phyloP scores from a whole-genome alignment of 1,140 invertebrate genomes.

The Scaptomyza hsui region DNA sequence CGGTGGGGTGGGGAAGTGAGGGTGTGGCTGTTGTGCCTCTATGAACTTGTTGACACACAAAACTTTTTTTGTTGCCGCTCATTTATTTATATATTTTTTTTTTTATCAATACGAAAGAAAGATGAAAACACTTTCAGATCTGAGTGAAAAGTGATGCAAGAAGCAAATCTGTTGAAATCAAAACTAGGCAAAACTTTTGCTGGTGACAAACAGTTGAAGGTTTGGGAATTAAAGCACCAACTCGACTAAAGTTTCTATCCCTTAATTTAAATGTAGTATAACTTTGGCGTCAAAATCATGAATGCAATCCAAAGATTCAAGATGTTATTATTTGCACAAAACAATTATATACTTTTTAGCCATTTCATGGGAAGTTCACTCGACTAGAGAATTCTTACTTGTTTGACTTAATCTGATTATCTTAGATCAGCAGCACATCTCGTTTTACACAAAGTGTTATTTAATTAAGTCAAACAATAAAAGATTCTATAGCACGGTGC shows the following conservation, averaged over 20 bases:
- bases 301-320: no score
- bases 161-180: conserved; percentile 20
- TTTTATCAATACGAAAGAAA: conserved; percentile 22
- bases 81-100: neutral
- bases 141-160: conserved; percentile 4
- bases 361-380: no score
- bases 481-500: conserved; percentile 25
- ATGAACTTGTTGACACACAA: conserved; percentile 69
- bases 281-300: no score
- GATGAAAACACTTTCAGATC: conserved; percentile 26
- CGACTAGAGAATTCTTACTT: no score
- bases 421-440: neutral
- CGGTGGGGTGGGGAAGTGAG: no score
- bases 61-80: neutral
- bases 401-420: no score
- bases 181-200: neutral
- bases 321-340: no score
- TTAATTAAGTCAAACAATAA: conserved; percentile 29
- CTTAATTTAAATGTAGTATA: no score
- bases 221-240: no score
- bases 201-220: no score
- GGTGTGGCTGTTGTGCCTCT: conserved; percentile 42
- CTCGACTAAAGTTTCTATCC: no score
- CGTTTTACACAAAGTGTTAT: conserved; percentile 23
- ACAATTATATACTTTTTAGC: no score